A percentile compares a stretch with the other conserved stretches of the same genome.
Evolutionary conservation across 2,888 invertebrate genomes (phyloP).

Genomic region (Ormia ochracea): DNA sequence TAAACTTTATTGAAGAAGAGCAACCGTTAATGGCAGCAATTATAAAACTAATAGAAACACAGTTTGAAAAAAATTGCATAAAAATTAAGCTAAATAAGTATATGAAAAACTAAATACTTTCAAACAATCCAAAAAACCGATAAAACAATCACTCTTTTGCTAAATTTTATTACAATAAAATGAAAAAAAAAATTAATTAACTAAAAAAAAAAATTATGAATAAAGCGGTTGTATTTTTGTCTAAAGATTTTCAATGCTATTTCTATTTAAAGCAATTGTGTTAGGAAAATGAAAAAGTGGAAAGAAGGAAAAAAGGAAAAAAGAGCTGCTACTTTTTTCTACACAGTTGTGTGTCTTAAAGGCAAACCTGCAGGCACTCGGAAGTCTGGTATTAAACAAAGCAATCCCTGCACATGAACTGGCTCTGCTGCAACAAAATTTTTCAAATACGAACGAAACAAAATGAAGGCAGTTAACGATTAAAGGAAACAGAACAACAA

Average conservation of each 20-base stretch:
- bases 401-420: too few species aligned
- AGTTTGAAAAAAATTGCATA: neutral
- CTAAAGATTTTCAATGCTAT: constrained; percentile 31
- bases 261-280: too few species aligned
- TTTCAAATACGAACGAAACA: too few species aligned
- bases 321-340: too few species aligned
- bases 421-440: too few species aligned
- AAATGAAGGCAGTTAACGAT: too few species aligned
- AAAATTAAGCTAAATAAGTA: constrained; percentile 32
- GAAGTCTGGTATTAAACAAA: too few species aligned
- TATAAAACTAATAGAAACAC: neutral
- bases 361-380: too few species aligned
- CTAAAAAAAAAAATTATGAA: neutral
- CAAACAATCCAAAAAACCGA: constrained; percentile 38
- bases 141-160: constrained; percentile 53
- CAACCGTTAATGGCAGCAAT: constrained; percentile 49
- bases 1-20: neutral
- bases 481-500: too few species aligned
- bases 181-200: constrained; percentile 39
- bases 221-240: constrained; percentile 55
- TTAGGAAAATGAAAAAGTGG: too few species aligned
- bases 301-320: too few species aligned
- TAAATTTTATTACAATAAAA: constrained; percentile 23
- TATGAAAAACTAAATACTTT: neutral
- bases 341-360: too few species aligned